These are phyloP conservation scores for Acanthurus lineatus DNA, from an alignment of 2,797 vertebrate genomes.

Conservation along the genomic window DNA sequence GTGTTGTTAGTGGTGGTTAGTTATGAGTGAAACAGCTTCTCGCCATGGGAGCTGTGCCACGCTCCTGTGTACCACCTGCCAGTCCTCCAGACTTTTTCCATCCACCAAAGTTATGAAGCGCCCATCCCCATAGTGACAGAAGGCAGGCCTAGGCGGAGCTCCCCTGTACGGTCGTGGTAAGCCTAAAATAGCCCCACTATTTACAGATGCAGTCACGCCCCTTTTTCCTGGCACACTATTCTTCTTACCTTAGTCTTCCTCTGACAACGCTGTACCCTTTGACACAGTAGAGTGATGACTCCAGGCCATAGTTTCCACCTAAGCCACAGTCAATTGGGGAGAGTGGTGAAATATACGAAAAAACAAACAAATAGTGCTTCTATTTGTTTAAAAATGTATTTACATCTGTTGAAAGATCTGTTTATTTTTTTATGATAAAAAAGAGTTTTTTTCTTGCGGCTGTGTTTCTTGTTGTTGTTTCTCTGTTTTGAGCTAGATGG, in stretches of 20 bases:
- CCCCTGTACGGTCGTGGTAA: constrained; percentile 60
- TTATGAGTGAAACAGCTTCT: constrained; percentile 70
- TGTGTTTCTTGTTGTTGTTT: too few relatives aligned
- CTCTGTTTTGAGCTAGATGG: too few relatives aligned
- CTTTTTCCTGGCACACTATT: constrained; percentile 81
- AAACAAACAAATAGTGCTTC: constrained; percentile 14
- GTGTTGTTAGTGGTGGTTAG: constrained; percentile 68
- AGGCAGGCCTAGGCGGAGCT: constrained; percentile 82
- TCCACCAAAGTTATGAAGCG: constrained; percentile 79
- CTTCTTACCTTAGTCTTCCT: constrained; percentile 71
- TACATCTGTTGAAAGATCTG: constrained; percentile 21
- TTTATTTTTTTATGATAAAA: background rate
- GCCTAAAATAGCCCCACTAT: constrained; percentile 84
- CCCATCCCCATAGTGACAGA: constrained; percentile 85
- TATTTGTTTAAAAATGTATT: constrained; percentile 4
- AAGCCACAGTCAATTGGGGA: constrained; percentile 12
- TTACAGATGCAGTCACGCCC: constrained; percentile 82
- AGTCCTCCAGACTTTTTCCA: constrained; percentile 86
- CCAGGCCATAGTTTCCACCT: constrained; percentile 56
- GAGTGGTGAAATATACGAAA: constrained; percentile 18
- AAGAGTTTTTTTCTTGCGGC: too few relatives aligned
- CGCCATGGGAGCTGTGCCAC: constrained; percentile 77
- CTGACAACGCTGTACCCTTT: constrained; percentile 56
- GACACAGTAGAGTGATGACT: constrained; percentile 68
- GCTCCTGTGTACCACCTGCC: constrained; percentile 86